These are phyloP conservation scores for Drosophila orena DNA, from an alignment of 1,140 invertebrate species.

Conservation along the genomic window DNA sequence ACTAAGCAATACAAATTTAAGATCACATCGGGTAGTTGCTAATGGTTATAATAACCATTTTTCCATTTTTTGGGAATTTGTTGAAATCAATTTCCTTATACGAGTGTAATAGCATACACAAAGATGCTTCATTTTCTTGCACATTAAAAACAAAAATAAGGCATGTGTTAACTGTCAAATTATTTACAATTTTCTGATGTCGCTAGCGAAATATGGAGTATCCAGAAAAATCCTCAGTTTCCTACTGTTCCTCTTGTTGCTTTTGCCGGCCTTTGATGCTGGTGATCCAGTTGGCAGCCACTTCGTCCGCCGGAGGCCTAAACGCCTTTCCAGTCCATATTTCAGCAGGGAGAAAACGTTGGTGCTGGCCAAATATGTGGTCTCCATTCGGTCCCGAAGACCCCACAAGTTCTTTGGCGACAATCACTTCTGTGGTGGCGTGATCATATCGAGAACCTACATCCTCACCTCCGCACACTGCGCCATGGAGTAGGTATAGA, in stretches of 20 bases:
- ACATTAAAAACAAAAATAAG: not conserved
- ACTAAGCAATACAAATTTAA: too few species aligned
- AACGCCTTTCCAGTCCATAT: constrained; percentile 35
- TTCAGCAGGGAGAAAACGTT: not conserved
- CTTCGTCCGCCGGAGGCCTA: constrained; percentile 6
- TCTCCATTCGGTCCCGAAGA: constrained; percentile 52
- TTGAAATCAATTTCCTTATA: too few species aligned
- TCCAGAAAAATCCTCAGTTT: not conserved
- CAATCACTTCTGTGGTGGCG: constrained; percentile 56
- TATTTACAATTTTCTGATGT: constrained; percentile 1
- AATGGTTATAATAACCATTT: too few species aligned
- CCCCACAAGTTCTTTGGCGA: constrained; percentile 45
- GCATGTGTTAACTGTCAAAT: constrained; percentile 6
- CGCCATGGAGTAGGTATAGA: constrained; percentile 59
- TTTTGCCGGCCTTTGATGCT: not conserved
- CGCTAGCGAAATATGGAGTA: not conserved
- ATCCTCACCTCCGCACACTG: constrained; percentile 56
- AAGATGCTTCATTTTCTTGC: too few species aligned
- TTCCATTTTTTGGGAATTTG: too few species aligned
- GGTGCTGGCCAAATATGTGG: constrained; percentile 37
- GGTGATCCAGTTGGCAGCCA: not conserved
- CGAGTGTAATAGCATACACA: too few species aligned
- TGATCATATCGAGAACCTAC: constrained; percentile 28
- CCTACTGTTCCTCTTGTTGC: constrained; percentile 6
- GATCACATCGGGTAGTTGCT: too few species aligned